These are phyloP conservation scores for Metopia argyrocephala DNA, from an alignment of 2,888 invertebrate species.

Conservation along the genomic window DNA sequence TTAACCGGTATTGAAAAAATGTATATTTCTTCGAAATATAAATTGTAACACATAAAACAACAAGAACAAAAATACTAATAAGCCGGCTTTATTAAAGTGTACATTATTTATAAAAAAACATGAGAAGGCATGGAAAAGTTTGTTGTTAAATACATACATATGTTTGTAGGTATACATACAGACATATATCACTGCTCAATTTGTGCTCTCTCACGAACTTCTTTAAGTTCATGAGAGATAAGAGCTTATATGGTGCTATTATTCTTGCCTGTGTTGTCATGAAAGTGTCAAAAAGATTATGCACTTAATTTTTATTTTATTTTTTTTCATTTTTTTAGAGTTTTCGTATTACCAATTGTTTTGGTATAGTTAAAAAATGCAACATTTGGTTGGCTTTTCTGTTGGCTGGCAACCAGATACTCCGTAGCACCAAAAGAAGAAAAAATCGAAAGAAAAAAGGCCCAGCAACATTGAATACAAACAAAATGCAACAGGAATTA, in stretches of 20 bases:
- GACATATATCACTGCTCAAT: no score
- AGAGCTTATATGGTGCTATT: background rate
- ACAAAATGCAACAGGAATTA: constrained; percentile 55
- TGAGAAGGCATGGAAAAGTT: no score
- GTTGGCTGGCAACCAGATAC: constrained; percentile 30
- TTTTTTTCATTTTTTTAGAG: background rate
- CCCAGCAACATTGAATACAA: background rate
- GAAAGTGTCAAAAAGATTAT: background rate
- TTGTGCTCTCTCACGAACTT: background rate
- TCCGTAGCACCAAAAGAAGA: background rate
- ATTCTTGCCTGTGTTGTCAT: background rate
- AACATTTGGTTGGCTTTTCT: constrained; percentile 44
- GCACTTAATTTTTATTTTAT: background rate
- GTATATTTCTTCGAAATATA: no score
- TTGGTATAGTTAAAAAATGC: constrained; percentile 44
- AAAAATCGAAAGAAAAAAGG: background rate
- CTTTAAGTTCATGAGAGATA: background rate
- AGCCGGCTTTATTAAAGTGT: no score
- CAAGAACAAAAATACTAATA: no score
- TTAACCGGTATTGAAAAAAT: no score
- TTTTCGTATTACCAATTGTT: constrained; percentile 20
- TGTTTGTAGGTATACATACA: no score
- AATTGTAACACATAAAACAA: no score
- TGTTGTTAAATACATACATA: no score
- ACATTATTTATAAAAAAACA: no score